These are phyloP conservation scores for Drosophila emarginata DNA, from an alignment of 2,888 invertebrate species.

Conservation along the genomic window DNA sequence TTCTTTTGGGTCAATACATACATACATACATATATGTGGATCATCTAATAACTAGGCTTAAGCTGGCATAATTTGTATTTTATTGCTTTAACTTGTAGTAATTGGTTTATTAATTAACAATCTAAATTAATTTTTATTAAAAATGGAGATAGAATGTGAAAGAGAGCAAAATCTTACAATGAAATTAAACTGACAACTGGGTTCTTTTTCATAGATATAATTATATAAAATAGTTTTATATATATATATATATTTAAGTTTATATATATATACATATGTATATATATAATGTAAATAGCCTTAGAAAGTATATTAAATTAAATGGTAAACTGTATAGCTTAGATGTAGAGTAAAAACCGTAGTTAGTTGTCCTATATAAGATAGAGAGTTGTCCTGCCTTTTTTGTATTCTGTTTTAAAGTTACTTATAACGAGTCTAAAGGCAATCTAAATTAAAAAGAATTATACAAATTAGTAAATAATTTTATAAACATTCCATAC, in stretches of 20 bases:
- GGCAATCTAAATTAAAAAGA: slow-evolving; percentile 80
- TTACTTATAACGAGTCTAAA: slow-evolving; percentile 67
- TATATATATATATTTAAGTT: not conserved
- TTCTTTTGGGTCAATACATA: slow-evolving; percentile 8
- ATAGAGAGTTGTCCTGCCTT: slow-evolving; percentile 60
- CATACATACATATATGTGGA: slow-evolving; percentile 22
- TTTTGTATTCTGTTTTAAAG: slow-evolving; percentile 33
- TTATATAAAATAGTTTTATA: slow-evolving; percentile 6
- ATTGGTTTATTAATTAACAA: not conserved
- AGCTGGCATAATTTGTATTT: slow-evolving; percentile 1
- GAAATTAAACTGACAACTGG: not conserved
- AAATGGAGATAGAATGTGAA: not conserved
- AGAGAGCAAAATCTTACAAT: slow-evolving; percentile 6
- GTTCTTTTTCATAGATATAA: not conserved
- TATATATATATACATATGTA: slow-evolving; percentile 27
- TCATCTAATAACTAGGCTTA: not conserved
- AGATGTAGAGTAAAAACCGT: slow-evolving; percentile 51
- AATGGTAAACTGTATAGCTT: slow-evolving; percentile 56
- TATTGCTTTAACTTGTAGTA: slow-evolving; percentile 1
- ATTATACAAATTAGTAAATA: slow-evolving; percentile 68
- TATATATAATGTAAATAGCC: slow-evolving; percentile 24
- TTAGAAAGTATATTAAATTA: slow-evolving; percentile 34
- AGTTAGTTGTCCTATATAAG: slow-evolving; percentile 55
- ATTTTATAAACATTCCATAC: slow-evolving; percentile 20
- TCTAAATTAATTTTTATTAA: slow-evolving; percentile 1